These are phyloP conservation scores for Gasterosteus nipponicus DNA, from an alignment of 2,113 vertebrate genomes.

Conservation along the genomic window DNA sequence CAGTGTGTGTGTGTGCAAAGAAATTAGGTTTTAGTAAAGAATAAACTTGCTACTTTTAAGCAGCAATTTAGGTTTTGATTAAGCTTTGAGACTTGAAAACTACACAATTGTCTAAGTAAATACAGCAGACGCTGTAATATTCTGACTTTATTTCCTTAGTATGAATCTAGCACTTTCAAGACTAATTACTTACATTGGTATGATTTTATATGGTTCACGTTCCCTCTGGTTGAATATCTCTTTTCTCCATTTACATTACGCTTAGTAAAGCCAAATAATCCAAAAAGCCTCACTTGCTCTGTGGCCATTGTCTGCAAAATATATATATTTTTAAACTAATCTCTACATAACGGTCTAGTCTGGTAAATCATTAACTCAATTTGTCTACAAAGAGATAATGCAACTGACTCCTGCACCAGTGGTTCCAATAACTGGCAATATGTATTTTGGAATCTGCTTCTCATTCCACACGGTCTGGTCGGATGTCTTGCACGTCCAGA, in stretches of 20 bases:
- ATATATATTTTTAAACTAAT: background rate
- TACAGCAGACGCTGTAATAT: background rate
- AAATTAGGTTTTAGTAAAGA: background rate
- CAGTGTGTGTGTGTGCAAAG: background rate
- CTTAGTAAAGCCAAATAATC: background rate
- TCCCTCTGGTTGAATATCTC: background rate
- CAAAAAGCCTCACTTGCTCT: background rate
- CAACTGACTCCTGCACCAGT: background rate
- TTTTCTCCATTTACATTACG: background rate
- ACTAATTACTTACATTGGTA: background rate
- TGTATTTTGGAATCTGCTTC: background rate
- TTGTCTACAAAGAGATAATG: background rate
- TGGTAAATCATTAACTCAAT: background rate
- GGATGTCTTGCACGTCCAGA: slow-evolving; percentile 10
- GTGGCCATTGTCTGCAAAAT: background rate
- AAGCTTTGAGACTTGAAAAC: background rate
- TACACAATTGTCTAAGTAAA: background rate
- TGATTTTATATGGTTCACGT: background rate
- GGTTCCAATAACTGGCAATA: background rate
- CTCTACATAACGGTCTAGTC: background rate
- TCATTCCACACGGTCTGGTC: background rate
- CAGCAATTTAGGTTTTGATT: background rate
- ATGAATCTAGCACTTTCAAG: background rate
- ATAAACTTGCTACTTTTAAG: background rate
- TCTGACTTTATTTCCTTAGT: background rate